Percentiles rank a stretch among this genome's conserved stretches.
Evolutionary conservation across 2,888 invertebrate species (phyloP).

Genomic region (Brachycybe producta): DNA sequence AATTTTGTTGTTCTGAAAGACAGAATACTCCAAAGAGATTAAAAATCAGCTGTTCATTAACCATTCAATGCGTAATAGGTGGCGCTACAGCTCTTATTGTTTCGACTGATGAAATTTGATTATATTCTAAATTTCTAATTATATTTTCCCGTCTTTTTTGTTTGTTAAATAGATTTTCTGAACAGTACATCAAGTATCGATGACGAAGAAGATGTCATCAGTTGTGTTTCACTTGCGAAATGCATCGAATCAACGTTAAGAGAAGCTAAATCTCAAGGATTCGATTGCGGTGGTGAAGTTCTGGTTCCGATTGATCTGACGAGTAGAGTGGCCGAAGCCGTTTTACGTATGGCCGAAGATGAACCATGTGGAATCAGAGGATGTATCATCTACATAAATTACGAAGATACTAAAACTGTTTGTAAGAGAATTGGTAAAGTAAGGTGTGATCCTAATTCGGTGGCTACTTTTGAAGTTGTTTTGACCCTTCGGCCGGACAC

Average conservation of each 20-base stretch:
- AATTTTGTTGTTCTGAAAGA: too few relatives aligned
- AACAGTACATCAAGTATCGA: constrained; percentile 18
- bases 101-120: too few relatives aligned
- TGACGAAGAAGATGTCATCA: constrained; percentile 22
- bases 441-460: constrained; percentile 71
- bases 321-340: constrained; percentile 61
- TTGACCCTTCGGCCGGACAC: constrained; percentile 74
- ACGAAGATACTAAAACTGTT: constrained; percentile 46
- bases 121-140: not conserved
- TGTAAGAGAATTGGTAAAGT: constrained; percentile 59
- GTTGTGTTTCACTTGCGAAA: constrained; percentile 50
- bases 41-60: too few relatives aligned
- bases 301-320: constrained; percentile 70
- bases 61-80: too few relatives aligned
- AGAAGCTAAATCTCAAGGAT: constrained; percentile 63
- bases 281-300: constrained; percentile 73
- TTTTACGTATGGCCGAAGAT: constrained; percentile 67
- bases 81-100: too few relatives aligned
- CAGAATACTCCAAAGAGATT: too few relatives aligned
- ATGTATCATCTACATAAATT: constrained; percentile 70
- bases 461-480: constrained; percentile 81
- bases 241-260: constrained; percentile 64
- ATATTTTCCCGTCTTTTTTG: not conserved
- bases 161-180: constrained; percentile 11
- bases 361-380: constrained; percentile 80